Conservation (phyloP, 2,888 invertebrate genomes). For the Polymixis flavicincta region DNA sequence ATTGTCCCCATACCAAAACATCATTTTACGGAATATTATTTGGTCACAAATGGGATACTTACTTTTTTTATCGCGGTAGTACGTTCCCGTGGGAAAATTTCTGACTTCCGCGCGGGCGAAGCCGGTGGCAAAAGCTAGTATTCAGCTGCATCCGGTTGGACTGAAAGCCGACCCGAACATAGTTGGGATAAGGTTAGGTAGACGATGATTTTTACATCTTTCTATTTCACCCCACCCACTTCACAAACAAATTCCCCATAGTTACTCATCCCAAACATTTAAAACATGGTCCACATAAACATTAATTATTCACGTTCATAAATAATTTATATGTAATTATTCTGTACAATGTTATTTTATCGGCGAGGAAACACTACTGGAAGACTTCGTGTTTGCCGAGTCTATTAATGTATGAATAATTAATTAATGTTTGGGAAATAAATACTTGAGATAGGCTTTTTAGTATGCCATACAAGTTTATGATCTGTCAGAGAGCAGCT, state of each 20-base stretch:
- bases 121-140: no score
- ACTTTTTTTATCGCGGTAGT: no score
- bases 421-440: constrained; percentile 67
- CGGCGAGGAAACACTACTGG: constrained; percentile 68
- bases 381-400: constrained; percentile 60
- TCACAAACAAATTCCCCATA: not conserved
- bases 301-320: constrained; percentile 71
- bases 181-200: no score
- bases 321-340: constrained; percentile 78
- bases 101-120: no score
- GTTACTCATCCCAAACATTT: constrained; percentile 41
- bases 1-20: no score
- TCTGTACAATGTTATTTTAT: constrained; percentile 74
- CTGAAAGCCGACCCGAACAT: no score
- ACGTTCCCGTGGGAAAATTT: no score
- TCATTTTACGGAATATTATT: no score
- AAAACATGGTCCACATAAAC: constrained; percentile 52
- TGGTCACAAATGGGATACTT: no score
- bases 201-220: not conserved
- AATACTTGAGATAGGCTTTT: constrained; percentile 62
- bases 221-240: not conserved
- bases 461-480: constrained; percentile 39
- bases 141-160: no score
- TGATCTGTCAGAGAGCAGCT: constrained; percentile 28
- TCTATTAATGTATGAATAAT: constrained; percentile 72